Evolutionary conservation across 2,888 invertebrate species (phyloP).

Genomic region (Eupeodes latifasciatus): DNA sequence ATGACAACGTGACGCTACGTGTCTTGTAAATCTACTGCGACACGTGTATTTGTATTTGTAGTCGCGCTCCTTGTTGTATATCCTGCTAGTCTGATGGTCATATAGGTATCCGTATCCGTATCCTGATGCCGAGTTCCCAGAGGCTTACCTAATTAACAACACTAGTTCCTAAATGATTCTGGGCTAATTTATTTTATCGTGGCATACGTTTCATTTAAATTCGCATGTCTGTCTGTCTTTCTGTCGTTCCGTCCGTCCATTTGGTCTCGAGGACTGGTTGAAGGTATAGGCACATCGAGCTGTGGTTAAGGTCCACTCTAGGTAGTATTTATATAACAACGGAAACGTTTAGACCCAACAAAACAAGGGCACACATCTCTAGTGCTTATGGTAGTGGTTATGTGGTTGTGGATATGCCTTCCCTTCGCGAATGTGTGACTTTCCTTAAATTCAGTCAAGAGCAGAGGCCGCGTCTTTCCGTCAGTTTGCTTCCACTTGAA

Average conservation of each 20-base stretch:
- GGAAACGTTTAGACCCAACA: slow-evolving; percentile 61
- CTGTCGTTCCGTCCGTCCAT: slow-evolving; percentile 42
- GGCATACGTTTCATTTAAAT: slow-evolving; percentile 74
- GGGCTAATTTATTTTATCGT: slow-evolving; percentile 79
- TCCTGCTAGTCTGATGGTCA: slow-evolving; percentile 36
- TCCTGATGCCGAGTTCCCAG: slow-evolving; percentile 47
- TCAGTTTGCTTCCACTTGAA: slow-evolving; percentile 2
- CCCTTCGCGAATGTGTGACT: slow-evolving; percentile 63
- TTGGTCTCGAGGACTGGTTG: slow-evolving; percentile 20
- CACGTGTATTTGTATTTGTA: slow-evolving; percentile 68
- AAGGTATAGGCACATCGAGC: slow-evolving; percentile 10
- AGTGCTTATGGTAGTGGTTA: background rate
- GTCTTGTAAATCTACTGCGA: slow-evolving; percentile 64
- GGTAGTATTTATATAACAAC: slow-evolving; percentile 13
- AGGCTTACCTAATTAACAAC: slow-evolving; percentile 77
- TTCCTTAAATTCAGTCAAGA: slow-evolving; percentile 60
- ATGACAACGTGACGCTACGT: slow-evolving; percentile 61
- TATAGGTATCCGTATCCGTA: slow-evolving; percentile 50
- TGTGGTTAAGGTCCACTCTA: background rate
- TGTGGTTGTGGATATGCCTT: background rate
- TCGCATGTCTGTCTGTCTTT: slow-evolving; percentile 71
- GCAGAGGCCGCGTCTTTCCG: slow-evolving; percentile 19
- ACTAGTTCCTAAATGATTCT: slow-evolving; percentile 77
- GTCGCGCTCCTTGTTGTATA: slow-evolving; percentile 65
- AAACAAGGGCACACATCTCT: slow-evolving; percentile 15